Base-by-base conservation (phyloP, 2,888 invertebrate species). In the Cenopis cana region DNA sequence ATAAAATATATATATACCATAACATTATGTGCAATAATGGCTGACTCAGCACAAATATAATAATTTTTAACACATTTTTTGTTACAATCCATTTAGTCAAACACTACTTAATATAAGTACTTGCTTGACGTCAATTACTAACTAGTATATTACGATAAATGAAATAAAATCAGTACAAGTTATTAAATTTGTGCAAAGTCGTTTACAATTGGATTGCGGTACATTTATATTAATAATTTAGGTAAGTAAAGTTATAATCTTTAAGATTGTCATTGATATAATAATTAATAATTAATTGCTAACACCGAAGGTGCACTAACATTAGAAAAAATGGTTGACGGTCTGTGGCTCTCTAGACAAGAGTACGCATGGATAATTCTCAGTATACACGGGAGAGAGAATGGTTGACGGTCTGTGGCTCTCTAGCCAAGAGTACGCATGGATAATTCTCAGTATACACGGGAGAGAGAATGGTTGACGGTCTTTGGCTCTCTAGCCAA, bases 61-160 rank as follows among this genome's bases (percentile, higher is more conserved):
- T 73, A 78, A 75, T 72, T 24, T 46, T 71, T 69, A 68, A 67
- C 55, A 49, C 57, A 66, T 76, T 62, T 60, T 60, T 29, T 71
- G n/a, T 36, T 24, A 52, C 18, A 24, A 56, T 49, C 50, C 29
- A 54, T 62, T 46, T 75, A 54, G 77, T 77, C 83, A 82, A 83
- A 83, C 81, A 82, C 81, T 82, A 84, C 82, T 82, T 84, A 86
- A 82, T 82, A 81, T 84, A 85, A 84, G 83, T 80, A 84, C 79
- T 82, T 83, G 82, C 83, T 85, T 79, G 81, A 84, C 78, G 80
- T 77, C 75, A 75, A 76, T 76, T 76, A 55, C 50, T 50, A 66
- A 61, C 60, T 61, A 67, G 55, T n/a, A 61, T 55, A 29, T 38
- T 54, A 61, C 18, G 14, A 50, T 50, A 20, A 50, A 36, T 20